These are phyloP conservation scores for Panthera leo DNA, from an alignment of 2,113 vertebrate genomes.

Conservation along the genomic window DNA sequence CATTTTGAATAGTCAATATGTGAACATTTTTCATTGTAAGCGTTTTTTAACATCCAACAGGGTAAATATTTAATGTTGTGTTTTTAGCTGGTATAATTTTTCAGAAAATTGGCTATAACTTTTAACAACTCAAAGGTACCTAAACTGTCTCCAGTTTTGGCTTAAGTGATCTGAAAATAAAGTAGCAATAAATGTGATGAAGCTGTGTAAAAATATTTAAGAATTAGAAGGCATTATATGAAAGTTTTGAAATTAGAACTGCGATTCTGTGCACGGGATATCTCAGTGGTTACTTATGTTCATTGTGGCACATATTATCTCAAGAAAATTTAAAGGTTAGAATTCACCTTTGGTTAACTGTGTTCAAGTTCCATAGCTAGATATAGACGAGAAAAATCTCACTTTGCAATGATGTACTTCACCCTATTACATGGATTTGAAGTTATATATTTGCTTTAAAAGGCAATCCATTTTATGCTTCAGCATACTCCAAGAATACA, in stretches of 20 bases:
- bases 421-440: slow-evolving; percentile 54
- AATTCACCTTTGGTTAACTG: slow-evolving; percentile 78
- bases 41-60: slow-evolving; percentile 91
- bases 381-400: slow-evolving; percentile 65
- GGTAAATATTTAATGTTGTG: slow-evolving; percentile 93
- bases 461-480: background rate
- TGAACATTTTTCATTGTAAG: slow-evolving; percentile 91
- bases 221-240: slow-evolving; percentile 81
- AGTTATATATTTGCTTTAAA: slow-evolving; percentile 11
- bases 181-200: slow-evolving; percentile 88
- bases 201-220: slow-evolving; percentile 82
- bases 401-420: slow-evolving; percentile 29
- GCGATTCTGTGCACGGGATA: slow-evolving; percentile 47
- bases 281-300: slow-evolving; percentile 61
- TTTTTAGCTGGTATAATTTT: slow-evolving; percentile 91
- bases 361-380: slow-evolving; percentile 54
- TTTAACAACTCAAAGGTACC: slow-evolving; percentile 91
- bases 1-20: slow-evolving; percentile 92
- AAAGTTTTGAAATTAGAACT: slow-evolving; percentile 84
- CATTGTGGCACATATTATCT: slow-evolving; percentile 34
- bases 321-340: slow-evolving; percentile 57
- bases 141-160: slow-evolving; percentile 89
- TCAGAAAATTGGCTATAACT: slow-evolving; percentile 91
- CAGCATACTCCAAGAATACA: slow-evolving; percentile 16
- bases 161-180: slow-evolving; percentile 88